Percentiles rank a stretch among this genome's conserved stretches.
These are phyloP conservation scores for Cyrtodaria siliqua DNA, from an alignment of 2,888 invertebrate species.

Conservation along the genomic window DNA sequence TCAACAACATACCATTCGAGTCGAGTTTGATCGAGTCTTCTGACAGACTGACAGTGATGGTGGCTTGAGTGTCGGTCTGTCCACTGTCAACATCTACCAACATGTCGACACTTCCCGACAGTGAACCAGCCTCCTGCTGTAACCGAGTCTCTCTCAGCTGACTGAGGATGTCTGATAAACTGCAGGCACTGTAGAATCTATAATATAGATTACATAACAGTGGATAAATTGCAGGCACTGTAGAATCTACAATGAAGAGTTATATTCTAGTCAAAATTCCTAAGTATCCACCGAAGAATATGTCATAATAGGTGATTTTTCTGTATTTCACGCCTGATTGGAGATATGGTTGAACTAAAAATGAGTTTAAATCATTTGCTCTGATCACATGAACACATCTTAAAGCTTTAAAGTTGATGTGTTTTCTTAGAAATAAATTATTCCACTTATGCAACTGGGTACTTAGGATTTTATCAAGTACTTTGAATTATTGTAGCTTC, in stretches of 20 bases:
- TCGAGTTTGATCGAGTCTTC: constrained; percentile 57
- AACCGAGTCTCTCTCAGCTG: constrained; percentile 48
- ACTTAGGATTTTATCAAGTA: no score
- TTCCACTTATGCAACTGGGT: no score
- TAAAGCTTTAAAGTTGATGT: no score
- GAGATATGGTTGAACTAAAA: no score
- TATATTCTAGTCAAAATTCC: background rate
- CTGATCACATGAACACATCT: no score
- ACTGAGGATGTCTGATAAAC: constrained; percentile 70
- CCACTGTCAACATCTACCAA: constrained; percentile 58
- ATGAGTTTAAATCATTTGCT: background rate
- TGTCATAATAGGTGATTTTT: background rate
- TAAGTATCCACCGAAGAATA: background rate
- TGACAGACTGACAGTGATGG: constrained; percentile 56
- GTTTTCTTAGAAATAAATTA: no score
- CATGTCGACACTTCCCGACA: constrained; percentile 68
- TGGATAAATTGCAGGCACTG: background rate
- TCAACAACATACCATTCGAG: constrained; percentile 56
- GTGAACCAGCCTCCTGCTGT: constrained; percentile 43
- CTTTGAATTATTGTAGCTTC: no score
- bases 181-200: constrained; percentile 77
- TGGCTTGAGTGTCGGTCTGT: constrained; percentile 27
- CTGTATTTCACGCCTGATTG: no score
- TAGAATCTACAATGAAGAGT: background rate
- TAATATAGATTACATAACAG: background rate